Percentiles rank a stretch among this genome's conserved stretches.
Conservation (phyloP, 2,113 vertebrate genomes). For the Polypterus senegalus region DNA sequence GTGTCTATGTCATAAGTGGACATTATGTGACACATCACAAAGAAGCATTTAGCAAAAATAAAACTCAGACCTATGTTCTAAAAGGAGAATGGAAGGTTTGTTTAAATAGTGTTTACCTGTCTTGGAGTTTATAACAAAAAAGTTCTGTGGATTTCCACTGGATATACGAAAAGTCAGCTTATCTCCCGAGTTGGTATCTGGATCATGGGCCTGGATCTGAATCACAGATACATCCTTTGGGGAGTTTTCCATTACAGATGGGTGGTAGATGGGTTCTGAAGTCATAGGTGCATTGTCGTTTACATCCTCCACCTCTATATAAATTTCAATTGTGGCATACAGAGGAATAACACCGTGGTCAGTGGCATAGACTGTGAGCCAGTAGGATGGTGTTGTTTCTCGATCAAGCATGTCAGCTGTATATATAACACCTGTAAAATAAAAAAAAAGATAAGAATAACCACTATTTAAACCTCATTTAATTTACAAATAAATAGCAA, state of each 20-base stretch:
- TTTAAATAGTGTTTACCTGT: constrained; percentile 57
- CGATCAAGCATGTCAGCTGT: constrained; percentile 84
- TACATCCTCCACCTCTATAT: constrained; percentile 84
- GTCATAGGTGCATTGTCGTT: constrained; percentile 93
- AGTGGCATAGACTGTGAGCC: constrained; percentile 86
- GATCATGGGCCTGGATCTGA: constrained; percentile 87
- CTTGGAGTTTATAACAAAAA: constrained; percentile 78
- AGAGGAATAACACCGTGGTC: constrained; percentile 84
- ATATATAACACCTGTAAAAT: constrained; percentile 70
- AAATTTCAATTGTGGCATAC: constrained; percentile 76
- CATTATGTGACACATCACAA: too few relatives aligned
- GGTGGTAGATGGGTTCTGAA: constrained; percentile 79
- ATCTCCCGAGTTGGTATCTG: constrained; percentile 61
- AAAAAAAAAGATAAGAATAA: constrained; percentile 9
- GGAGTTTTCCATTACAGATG: constrained; percentile 75
- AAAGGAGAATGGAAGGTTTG: background rate
- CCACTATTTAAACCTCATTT: too few relatives aligned
- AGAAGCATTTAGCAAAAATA: too few relatives aligned
- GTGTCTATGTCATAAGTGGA: background rate
- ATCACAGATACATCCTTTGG: constrained; percentile 82
- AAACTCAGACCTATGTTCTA: background rate
- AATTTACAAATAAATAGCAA: too few relatives aligned
- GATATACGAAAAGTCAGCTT: constrained; percentile 74
- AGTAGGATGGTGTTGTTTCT: constrained; percentile 84
- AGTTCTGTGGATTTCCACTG: constrained; percentile 93